These are phyloP conservation scores for Pelochelys cantorii DNA, from an alignment of 2,797 vertebrate genomes.

Conservation along the genomic window DNA sequence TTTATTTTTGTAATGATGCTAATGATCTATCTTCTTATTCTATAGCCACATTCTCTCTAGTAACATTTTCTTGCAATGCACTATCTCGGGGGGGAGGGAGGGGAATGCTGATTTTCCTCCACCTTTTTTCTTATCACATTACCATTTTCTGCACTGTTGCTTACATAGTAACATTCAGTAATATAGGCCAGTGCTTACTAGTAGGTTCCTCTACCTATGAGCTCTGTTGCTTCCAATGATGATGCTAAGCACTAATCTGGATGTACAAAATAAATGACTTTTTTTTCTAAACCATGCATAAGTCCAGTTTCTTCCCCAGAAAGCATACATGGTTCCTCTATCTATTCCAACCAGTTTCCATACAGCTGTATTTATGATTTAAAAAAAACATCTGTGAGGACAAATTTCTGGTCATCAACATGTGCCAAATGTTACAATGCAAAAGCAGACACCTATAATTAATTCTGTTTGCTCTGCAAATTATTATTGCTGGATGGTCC, in stretches of 20 bases:
- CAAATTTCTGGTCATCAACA: not conserved
- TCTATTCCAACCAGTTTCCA: not conserved
- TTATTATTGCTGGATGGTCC: not conserved
- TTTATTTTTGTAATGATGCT: slow-evolving; percentile 34
- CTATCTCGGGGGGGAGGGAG: not conserved
- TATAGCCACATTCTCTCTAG: slow-evolving; percentile 12
- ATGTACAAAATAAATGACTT: not conserved
- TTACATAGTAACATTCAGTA: slow-evolving; percentile 21
- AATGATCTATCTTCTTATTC: slow-evolving; percentile 40
- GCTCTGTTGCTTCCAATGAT: not conserved
- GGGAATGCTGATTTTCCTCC: not conserved
- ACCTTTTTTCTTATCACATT: slow-evolving; percentile 19
- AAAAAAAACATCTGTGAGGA: not conserved
- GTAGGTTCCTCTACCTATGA: not conserved
- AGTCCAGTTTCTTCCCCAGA: not conserved
- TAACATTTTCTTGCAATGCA: slow-evolving; percentile 28
- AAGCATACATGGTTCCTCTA: not conserved
- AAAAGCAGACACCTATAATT: slow-evolving; percentile 32
- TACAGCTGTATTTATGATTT: not conserved
- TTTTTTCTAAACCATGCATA: accelerated
- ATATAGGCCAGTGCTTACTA: slow-evolving; percentile 27
- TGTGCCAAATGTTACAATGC: slow-evolving; percentile 34
- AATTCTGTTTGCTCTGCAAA: not conserved
- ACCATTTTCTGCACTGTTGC: slow-evolving; percentile 47
- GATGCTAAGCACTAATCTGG: not conserved